Evolutionary conservation across 2,888 invertebrate species (phyloP).

Genomic region (Callyntrura guangdongensis): DNA sequence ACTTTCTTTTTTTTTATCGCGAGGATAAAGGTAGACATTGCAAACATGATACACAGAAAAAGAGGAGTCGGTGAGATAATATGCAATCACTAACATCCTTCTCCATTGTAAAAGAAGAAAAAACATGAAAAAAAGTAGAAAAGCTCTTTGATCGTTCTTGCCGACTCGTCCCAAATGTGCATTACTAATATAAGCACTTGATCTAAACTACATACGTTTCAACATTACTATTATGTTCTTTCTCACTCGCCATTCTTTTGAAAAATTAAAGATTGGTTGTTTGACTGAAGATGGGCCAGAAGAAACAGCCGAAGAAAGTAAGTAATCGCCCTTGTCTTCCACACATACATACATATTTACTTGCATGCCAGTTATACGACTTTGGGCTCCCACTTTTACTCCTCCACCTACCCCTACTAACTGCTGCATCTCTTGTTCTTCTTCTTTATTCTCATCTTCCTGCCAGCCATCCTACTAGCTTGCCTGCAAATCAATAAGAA

Average conservation of each 20-base stretch:
- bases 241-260: background rate
- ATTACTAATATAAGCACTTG: too few species aligned
- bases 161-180: too few species aligned
- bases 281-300: slow-evolving; percentile 7
- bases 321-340: background rate
- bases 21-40: too few species aligned
- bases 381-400: background rate
- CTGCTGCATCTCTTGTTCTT: slow-evolving; percentile 68
- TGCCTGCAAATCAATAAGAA: slow-evolving; percentile 83
- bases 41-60: too few species aligned
- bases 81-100: too few species aligned
- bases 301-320: background rate
- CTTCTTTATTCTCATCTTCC: slow-evolving; percentile 58
- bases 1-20: too few species aligned
- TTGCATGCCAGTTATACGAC: background rate
- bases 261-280: slow-evolving; percentile 28
- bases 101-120: too few species aligned
- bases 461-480: slow-evolving; percentile 72
- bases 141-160: too few species aligned
- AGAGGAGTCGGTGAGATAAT: too few species aligned
- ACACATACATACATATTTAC: background rate
- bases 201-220: too few species aligned
- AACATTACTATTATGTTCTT: background rate
- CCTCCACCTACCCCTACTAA: background rate
- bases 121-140: too few species aligned